Conservation (phyloP, 1,140 invertebrate species). For the Anagrus nilaparvatae region DNA sequence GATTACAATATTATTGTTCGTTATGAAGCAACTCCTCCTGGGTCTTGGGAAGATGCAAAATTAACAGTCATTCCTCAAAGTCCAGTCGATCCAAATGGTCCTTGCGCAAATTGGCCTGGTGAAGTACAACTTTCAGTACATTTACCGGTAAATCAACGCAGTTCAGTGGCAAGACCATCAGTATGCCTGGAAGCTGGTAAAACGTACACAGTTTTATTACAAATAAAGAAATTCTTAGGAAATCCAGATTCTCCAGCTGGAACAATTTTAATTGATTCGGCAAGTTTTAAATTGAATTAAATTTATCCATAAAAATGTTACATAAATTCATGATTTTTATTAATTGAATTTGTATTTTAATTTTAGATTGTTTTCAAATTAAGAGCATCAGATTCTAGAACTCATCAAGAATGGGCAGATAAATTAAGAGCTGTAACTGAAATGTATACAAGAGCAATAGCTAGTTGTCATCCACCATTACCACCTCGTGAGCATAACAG, state of each 20-base stretch:
- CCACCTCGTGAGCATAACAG: slow-evolving; percentile 41
- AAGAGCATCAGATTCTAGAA: slow-evolving; percentile 76
- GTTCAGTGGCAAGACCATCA: slow-evolving; percentile 59
- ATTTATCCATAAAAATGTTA: too few relatives aligned
- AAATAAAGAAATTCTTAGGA: slow-evolving; percentile 63
- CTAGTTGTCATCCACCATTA: slow-evolving; percentile 45
- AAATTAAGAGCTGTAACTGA: slow-evolving; percentile 76
- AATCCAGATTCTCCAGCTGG: slow-evolving; percentile 60
- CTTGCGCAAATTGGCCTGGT: slow-evolving; percentile 69
- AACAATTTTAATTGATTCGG: slow-evolving; percentile 88
- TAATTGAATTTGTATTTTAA: too few relatives aligned
- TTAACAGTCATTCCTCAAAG: slow-evolving; percentile 70
- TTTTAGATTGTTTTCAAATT: too few relatives aligned
- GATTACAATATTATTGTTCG: slow-evolving; percentile 88
- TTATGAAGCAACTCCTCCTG: slow-evolving; percentile 69
- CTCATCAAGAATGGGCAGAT: slow-evolving; percentile 92
- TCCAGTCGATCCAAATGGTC: slow-evolving; percentile 66
- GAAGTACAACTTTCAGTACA: slow-evolving; percentile 58
- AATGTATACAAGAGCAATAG: slow-evolving; percentile 52
- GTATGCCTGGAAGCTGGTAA: slow-evolving; percentile 84
- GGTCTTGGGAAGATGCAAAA: slow-evolving; percentile 77
- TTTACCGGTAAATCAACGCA: slow-evolving; percentile 57
- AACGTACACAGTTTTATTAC: slow-evolving; percentile 74
- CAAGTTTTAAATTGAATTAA: too few relatives aligned
- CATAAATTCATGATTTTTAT: too few relatives aligned